These are phyloP conservation scores for Trypoxylus dichotomus DNA, from an alignment of 1,140 invertebrate species.

Conservation along the genomic window DNA sequence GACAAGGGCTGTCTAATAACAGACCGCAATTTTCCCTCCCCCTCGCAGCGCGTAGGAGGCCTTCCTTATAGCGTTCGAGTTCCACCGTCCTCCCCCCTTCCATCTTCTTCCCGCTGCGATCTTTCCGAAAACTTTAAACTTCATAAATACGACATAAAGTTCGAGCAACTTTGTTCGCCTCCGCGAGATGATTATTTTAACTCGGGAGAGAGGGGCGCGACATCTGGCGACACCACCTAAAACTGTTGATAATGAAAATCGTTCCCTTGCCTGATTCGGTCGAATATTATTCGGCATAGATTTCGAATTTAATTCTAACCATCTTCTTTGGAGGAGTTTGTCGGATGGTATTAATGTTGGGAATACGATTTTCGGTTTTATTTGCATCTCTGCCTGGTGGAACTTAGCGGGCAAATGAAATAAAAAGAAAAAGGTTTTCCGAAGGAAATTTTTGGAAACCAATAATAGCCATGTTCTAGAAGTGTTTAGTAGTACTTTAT, in stretches of 20 bases:
- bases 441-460: no score
- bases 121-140: background rate
- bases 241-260: constrained; percentile 9
- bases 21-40: background rate
- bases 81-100: background rate
- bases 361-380: background rate
- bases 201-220: background rate
- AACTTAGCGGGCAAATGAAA: no score
- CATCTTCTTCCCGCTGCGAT: background rate
- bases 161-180: background rate
- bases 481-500: no score
- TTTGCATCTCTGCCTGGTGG: background rate
- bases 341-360: background rate
- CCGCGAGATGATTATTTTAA: constrained; percentile 4
- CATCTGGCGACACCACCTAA: constrained; percentile 4
- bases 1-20: background rate
- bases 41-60: background rate
- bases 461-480: no score
- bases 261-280: background rate
- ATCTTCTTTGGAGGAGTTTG: background rate
- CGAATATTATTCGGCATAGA: background rate
- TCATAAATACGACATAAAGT: constrained; percentile 12
- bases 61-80: background rate
- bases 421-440: no score
- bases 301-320: background rate